Conservation (phyloP, 1,140 invertebrate species). For the Zeugodacus cucurbitae region DNA sequence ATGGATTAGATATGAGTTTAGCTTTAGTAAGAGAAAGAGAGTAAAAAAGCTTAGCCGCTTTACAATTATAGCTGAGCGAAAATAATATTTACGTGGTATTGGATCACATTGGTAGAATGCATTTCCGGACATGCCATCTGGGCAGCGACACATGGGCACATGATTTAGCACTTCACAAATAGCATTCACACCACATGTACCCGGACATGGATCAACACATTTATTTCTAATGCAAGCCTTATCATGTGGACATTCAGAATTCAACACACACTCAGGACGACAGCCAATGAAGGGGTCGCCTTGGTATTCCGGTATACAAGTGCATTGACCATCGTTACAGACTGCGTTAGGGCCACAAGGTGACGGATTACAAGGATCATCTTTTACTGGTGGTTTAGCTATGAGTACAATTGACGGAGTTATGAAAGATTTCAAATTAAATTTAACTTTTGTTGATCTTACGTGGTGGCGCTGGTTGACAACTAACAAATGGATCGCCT, state of each 20-base stretch:
- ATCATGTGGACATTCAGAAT: constrained; percentile 69
- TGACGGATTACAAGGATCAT: constrained; percentile 73
- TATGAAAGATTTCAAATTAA: neutral
- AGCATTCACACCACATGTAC: constrained; percentile 75
- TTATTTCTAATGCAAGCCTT: constrained; percentile 73
- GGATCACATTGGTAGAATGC: constrained; percentile 60
- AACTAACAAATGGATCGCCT: constrained; percentile 74
- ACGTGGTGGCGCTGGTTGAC: constrained; percentile 52
- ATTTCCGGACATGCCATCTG: constrained; percentile 67
- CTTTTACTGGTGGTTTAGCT: constrained; percentile 58
- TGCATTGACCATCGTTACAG: constrained; percentile 72
- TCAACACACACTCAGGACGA: constrained; percentile 58
- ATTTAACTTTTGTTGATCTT: constrained; percentile 61
- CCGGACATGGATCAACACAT: constrained; percentile 75
- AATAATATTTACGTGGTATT: constrained; percentile 63
- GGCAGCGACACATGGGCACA: constrained; percentile 74
- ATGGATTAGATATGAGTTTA: constrained; percentile 69
- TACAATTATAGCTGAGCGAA: no score
- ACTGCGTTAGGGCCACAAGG: constrained; percentile 77
- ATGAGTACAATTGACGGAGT: constrained; percentile 63
- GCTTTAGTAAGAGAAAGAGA: constrained; percentile 27
- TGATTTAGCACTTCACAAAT: constrained; percentile 76
- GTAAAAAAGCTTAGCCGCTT: constrained; percentile 64
- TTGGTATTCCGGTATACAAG: constrained; percentile 70
- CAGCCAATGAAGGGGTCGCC: constrained; percentile 67